phyloP scores from a whole-genome alignment of 2,113 vertebrate species.

The Brachirus orientalis region DNA sequence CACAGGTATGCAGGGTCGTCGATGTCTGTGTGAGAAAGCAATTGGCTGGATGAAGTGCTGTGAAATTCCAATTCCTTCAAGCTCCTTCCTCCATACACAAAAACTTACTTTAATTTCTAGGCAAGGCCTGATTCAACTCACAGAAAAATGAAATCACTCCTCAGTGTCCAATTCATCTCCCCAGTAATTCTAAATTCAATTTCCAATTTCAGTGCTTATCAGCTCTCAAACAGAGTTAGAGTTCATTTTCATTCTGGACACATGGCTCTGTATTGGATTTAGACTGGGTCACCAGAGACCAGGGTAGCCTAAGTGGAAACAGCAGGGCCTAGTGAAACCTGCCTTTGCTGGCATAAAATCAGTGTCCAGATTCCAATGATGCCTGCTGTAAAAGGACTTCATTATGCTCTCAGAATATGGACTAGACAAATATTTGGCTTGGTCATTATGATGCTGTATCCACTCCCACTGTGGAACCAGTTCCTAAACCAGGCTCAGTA shows the following conservation, averaged over 20 bases:
- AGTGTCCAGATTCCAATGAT: constrained; percentile 77
- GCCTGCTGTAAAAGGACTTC: constrained; percentile 78
- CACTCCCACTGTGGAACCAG: constrained; percentile 61
- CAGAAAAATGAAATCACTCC: constrained; percentile 40
- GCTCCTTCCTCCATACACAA: constrained; percentile 52
- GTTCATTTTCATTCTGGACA: constrained; percentile 64
- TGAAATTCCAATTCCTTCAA: constrained; percentile 62
- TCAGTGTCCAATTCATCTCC: constrained; percentile 22
- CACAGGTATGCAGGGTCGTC: constrained; percentile 32
- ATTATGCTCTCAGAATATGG: constrained; percentile 79
- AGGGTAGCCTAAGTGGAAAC: constrained; percentile 71
- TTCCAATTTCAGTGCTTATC: constrained; percentile 39
- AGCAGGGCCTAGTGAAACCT: constrained; percentile 73
- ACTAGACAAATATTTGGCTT: constrained; percentile 81
- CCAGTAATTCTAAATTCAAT: constrained; percentile 49
- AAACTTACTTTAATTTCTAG: constrained; percentile 24
- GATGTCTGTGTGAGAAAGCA: constrained; percentile 43
- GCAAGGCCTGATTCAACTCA: constrained; percentile 29
- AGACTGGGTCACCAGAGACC: constrained; percentile 67
- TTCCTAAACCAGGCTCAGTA: constrained; percentile 72
- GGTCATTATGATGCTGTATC: constrained; percentile 79
- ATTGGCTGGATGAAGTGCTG: constrained; percentile 40
- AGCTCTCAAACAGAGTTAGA: constrained; percentile 58
- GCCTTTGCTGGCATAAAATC: constrained; percentile 73
- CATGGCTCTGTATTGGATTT: constrained; percentile 59